Percentiles rank a stretch among this genome's conserved stretches.
Conservation (phyloP, 2,888 invertebrate species). For the Lamellibrachia columna region DNA sequence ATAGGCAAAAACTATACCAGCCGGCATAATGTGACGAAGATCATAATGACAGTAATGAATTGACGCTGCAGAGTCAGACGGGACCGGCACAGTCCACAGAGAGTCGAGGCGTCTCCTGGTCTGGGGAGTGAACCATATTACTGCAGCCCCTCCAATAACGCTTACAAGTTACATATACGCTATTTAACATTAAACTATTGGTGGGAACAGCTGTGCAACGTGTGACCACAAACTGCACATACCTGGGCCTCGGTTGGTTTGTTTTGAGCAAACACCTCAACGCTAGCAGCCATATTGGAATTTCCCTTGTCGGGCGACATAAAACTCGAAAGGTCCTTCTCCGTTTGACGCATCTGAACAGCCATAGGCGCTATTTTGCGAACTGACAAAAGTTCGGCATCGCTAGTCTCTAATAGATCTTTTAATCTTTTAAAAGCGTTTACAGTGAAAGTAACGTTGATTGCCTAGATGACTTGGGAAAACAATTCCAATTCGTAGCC, state of each 20-base stretch:
- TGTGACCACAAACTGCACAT: background rate
- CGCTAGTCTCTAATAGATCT: background rate
- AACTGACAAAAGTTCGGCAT: background rate
- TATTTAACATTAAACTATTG: background rate
- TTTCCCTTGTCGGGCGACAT: conserved; percentile 1
- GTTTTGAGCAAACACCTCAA: conserved; percentile 16
- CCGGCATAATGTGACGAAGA: no score
- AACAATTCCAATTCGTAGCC: background rate
- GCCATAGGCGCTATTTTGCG: conserved; percentile 6
- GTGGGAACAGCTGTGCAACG: background rate
- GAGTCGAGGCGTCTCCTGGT: no score
- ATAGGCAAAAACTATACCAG: no score
- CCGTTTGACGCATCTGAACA: background rate
- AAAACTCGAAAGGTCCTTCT: conserved; percentile 6
- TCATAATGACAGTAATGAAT: no score
- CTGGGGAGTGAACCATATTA: background rate
- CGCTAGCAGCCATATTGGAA: conserved; percentile 16
- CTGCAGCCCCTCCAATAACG: background rate
- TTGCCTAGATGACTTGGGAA: background rate
- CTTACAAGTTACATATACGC: background rate
- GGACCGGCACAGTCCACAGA: no score
- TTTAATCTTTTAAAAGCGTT: background rate
- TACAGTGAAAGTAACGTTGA: background rate
- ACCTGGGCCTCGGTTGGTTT: background rate
- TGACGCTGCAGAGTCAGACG: no score